Evolutionary conservation across 2,113 vertebrate genomes (phyloP), one percentile per base, ranked within the genome.

Genomic region (Lonchura striata): DNA sequence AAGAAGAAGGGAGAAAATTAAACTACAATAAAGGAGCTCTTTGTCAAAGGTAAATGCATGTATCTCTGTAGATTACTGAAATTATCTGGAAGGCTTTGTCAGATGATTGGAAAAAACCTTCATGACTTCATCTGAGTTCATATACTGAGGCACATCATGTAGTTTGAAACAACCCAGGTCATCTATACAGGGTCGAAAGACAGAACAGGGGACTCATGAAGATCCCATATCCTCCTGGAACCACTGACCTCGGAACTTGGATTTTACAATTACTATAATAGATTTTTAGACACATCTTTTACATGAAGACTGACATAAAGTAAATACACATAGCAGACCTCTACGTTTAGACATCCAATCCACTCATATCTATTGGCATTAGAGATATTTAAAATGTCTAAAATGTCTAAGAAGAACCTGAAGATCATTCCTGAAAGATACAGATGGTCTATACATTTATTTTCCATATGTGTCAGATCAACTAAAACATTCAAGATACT

Each of bases 81-180:
- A 3, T 60, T 83, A 65, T 3, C 6, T 4, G 7, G n/a, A 20
- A 54, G 5, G 9, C 8, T 53, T 81, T 47, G 8, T 50, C 39
- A 76, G 14, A 47, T 11, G 2, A 24, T 23, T 0, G 1, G 7
- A 64, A n/a, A 76, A 84, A 68, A 21, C 3, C 39, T 66, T 24
- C 13, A 54, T n/a, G 11, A 52, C 13, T 63, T 70, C 10, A 12
- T 47, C 53, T 68, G 33, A 2, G 7, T 69, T 95, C 37, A 24
- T 39, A 4, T 39, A 39, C 1, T 13, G 12, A 16, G 20, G 8
- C 10, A 66, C 3, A 11, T 23, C 4, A 5, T 11, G 15, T 33
- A 49, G 46, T 75, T 46, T 78, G 12, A 90, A 63, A 14, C 14
- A 54, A 23, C 8, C 2, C 28, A 81, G 19, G 15, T 13, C 18